A percentile compares a stretch with the other conserved stretches of the same genome.
Evolutionary conservation across 2,888 invertebrate species (phyloP).

Genomic region (Callosobruchus maculatus): DNA sequence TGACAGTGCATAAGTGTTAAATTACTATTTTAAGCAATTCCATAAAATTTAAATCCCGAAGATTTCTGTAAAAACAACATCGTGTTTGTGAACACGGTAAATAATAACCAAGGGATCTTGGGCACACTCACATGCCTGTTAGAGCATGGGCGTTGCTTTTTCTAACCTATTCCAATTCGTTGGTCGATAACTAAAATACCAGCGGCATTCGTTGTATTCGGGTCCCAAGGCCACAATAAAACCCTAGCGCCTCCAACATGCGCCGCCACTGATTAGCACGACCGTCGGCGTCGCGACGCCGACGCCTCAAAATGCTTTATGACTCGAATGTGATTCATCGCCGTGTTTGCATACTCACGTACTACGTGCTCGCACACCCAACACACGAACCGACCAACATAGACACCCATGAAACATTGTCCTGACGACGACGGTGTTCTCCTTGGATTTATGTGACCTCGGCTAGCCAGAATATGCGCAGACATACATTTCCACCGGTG

Average conservation of each 20-base stretch:
- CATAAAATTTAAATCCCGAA: no score
- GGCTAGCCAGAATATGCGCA: neutral
- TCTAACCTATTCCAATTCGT: no score
- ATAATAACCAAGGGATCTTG: no score
- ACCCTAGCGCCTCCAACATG: neutral
- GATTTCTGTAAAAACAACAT: no score
- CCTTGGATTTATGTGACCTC: slow-evolving; percentile 28
- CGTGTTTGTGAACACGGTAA: no score
- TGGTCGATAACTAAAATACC: no score
- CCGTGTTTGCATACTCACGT: slow-evolving; percentile 31
- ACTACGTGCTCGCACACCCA: slow-evolving; percentile 23
- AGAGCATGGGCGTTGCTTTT: no score
- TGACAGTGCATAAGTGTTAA: no score
- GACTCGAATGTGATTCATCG: slow-evolving; percentile 34
- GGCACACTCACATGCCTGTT: no score
- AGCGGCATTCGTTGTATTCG: no score
- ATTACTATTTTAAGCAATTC: no score
- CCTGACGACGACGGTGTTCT: slow-evolving; percentile 26
- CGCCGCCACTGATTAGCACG: neutral
- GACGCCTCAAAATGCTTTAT: slow-evolving; percentile 29
- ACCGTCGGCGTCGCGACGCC: neutral
- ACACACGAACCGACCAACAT: neutral
- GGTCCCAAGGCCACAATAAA: no score
- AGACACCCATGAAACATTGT: slow-evolving; percentile 28
- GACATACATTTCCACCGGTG: neutral